Evolutionary conservation across 2,888 invertebrate genomes (phyloP).

Genomic region (Polydrusus tereticollis): DNA sequence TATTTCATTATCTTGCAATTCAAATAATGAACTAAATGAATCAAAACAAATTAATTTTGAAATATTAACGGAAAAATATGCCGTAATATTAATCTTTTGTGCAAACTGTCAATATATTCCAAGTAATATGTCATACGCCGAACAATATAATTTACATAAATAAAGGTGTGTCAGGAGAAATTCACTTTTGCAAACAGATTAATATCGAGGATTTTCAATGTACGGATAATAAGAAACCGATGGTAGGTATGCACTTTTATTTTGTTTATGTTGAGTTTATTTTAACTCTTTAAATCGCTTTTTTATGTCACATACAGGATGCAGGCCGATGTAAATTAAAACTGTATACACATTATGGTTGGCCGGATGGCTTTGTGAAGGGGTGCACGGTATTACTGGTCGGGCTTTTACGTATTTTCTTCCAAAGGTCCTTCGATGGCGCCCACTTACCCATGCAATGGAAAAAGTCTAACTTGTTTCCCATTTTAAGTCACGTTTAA

Average conservation of each 20-base stretch:
- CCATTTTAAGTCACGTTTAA: too few species aligned
- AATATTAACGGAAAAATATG: neutral
- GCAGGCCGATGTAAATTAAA: too few species aligned
- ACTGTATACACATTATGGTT: too few species aligned
- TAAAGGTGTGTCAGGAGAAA: constrained; percentile 13
- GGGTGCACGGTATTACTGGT: too few species aligned
- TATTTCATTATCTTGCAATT: neutral
- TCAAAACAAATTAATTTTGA: neutral
- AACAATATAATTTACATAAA: constrained; percentile 12
- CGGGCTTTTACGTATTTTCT: too few species aligned
- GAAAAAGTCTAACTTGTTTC: too few species aligned
- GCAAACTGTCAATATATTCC: neutral
- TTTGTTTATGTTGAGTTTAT: neutral
- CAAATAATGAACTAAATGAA: neutral
- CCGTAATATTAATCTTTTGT: neutral
- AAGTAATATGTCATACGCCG: constrained; percentile 5
- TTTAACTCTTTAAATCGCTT: neutral
- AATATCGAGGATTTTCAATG: neutral
- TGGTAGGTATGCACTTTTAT: neutral
- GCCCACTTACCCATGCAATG: too few species aligned
- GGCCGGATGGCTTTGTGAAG: too few species aligned
- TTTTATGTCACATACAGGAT: neutral
- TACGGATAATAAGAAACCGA: neutral
- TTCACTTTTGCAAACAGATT: constrained; percentile 12
- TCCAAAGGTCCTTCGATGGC: too few species aligned